Base-by-base conservation (phyloP, 2,113 vertebrate genomes). In the Pavo muticus region DNA sequence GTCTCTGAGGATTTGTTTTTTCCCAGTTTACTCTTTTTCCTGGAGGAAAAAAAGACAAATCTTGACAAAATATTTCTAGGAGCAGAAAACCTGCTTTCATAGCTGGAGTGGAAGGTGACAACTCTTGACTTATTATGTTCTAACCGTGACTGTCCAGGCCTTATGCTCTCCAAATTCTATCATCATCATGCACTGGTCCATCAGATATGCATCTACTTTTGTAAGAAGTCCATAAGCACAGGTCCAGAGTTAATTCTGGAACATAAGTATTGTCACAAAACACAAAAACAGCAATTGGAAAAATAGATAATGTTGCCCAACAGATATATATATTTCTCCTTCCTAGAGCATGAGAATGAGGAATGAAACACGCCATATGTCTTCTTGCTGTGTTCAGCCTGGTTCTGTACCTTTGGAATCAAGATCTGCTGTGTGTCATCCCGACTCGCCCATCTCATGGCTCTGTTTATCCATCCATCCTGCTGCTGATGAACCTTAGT, bases 1-100 rank as follows among this genome's bases (percentile, higher is more conserved):
- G 84, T 97, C 96, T 96, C 81, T 86, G 68, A 92, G 59, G 63
- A 76, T 93, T 94, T 10, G 4, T 40, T 52, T 37, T 73, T 42
- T 57, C 19, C 37, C 4, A n/a, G 24, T 82, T 96, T 74, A 87
- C 30, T 86, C 82, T 67, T 57, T 71, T 44, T 42, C 42, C 77
- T 40, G 74, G 24, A 87, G 87, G 83, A 94, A 93, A 91, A 94
- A 77, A 96, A 60, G 21, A 64, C 11, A 96, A 75, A 96, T 87
- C 90, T 63, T 80, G 79, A 96, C 48, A 97, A 96, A 92, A 96
- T 93, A 88, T 92, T 87, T 94, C 78, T 67, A 91, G 94, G 90
- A 24, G 25, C 88, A 91, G 84, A 70, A 93, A 78, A 45, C 44
- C 59, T 50, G 11, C 14, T 84, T 5, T 42, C 63, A 6, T 3